phyloP scores from a whole-genome alignment of 2,797 vertebrate species.

The Coregonus ussuriensis region DNA sequence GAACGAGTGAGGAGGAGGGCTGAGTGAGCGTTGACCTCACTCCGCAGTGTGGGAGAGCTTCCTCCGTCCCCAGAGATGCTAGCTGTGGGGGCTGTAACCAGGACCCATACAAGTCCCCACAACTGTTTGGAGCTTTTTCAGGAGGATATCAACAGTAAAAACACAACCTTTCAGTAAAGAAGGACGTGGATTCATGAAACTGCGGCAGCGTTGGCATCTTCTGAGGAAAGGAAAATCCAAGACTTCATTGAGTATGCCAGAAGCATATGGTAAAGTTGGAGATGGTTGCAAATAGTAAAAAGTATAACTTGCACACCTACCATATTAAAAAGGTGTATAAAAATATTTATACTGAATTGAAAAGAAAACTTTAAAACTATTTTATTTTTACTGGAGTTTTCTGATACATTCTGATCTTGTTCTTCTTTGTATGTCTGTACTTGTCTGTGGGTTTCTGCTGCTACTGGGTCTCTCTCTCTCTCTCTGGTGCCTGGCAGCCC shows the following conservation, averaged over 20 bases:
- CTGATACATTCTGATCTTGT: slow-evolving; percentile 13
- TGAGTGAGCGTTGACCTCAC: slow-evolving; percentile 52
- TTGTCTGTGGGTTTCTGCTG: slow-evolving; percentile 18
- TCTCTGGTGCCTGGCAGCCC: slow-evolving; percentile 48
- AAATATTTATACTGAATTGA: background rate
- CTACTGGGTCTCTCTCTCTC: background rate
- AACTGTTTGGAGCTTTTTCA: background rate
- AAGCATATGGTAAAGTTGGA: background rate
- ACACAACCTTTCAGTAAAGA: background rate
- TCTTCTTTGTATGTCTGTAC: slow-evolving; percentile 44
- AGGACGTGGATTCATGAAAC: background rate
- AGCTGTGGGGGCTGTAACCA: slow-evolving; percentile 39
- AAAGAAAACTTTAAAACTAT: background rate
- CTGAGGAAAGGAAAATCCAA: background rate
- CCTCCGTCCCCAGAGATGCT: slow-evolving; percentile 54
- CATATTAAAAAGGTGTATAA: background rate
- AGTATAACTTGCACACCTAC: background rate
- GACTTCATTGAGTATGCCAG: background rate
- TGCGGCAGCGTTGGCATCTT: background rate
- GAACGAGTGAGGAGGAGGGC: slow-evolving; percentile 19
- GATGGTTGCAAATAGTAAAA: background rate
- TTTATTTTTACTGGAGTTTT: background rate
- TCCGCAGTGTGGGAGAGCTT: slow-evolving; percentile 39
- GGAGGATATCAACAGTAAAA: background rate
- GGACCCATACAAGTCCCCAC: slow-evolving; percentile 46